A percentile compares a stretch with the other conserved stretches of the same genome.
Conservation (phyloP, 2,113 vertebrate genomes). For the Rhinolophus sinicus region DNA sequence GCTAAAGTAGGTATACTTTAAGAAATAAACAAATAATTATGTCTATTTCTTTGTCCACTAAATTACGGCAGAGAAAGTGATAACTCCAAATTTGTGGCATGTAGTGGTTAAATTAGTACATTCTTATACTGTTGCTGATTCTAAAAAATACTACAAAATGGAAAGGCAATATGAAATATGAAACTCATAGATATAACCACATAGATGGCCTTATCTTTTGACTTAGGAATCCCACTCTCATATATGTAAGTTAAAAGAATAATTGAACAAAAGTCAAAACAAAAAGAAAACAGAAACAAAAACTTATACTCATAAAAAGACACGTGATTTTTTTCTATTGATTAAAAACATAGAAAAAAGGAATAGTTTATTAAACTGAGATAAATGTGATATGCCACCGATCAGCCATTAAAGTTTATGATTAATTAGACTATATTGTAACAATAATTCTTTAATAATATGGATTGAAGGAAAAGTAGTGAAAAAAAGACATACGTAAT, state of each 20-base stretch:
- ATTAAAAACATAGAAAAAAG: background rate
- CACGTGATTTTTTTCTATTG: background rate
- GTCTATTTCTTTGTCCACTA: background rate
- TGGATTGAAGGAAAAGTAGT: background rate
- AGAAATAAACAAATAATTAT: background rate
- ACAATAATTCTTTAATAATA: background rate
- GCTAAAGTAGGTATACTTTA: background rate
- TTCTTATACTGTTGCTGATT: background rate
- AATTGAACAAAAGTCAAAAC: background rate
- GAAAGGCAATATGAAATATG: background rate
- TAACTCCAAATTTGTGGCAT: background rate
- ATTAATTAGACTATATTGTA: background rate
- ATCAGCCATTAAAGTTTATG: background rate
- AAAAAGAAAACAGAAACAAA: background rate
- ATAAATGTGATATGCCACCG: background rate
- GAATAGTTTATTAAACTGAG: background rate
- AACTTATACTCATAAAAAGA: background rate
- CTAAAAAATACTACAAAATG: background rate
- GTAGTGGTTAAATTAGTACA: background rate
- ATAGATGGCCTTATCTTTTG: background rate
- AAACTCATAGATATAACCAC: background rate
- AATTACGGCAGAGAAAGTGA: constrained; percentile 35
- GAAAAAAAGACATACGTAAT: background rate
- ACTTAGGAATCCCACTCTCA: background rate
- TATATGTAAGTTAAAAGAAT: background rate